Base-by-base conservation (phyloP, 2,113 vertebrate genomes). In the Amblyopsis rosae region DNA sequence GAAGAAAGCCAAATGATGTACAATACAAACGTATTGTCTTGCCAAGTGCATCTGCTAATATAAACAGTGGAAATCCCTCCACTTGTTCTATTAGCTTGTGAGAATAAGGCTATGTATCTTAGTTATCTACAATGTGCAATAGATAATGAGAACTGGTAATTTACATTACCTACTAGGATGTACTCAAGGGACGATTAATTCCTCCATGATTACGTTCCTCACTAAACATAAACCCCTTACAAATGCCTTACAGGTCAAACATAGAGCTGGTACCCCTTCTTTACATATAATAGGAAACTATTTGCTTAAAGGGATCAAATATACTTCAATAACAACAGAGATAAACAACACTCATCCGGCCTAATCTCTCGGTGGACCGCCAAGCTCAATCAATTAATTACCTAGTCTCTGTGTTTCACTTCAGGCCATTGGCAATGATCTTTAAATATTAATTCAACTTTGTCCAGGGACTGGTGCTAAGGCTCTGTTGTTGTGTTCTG, bases 361-460 rank as follows among this genome's bases (percentile, higher is more conserved):
- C 82, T 82, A 84, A 83, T 84, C 82, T 88, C 90, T 86, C 87
- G 54, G 66, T 6, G 87, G 88, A 86, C 80, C 78, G 68, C 66
- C 81, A 76, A 62, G 76, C 80, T 87, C 79, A 90, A 94, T 94
- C 93, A 94, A 94, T 95, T 94, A 94, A 94, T 94, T 93, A 94
- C 90, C 90, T 87, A 81, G 86, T 88, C 85, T 90, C 84, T 77
- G 73, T 91, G 87, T 95, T 94, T 94, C 87, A 92, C 94, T 94
- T 90, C 82, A 78, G 94, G 94, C 92, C 90, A 88, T 89, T 90
- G 86, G 90, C 92, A 94, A 94, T 95, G 92, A 94, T 94, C 91
- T 94, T 95, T 91, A 95, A 95, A 95, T 95, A 95, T 95, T 95
- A 93, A 95, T 94, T 92, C 92, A 92, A 83, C 91, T 93, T 91